Percentiles rank a stretch among this genome's conserved stretches.
These are phyloP conservation scores for Heliothis subflexa DNA, from an alignment of 1,140 invertebrate genomes.

Conservation along the genomic window DNA sequence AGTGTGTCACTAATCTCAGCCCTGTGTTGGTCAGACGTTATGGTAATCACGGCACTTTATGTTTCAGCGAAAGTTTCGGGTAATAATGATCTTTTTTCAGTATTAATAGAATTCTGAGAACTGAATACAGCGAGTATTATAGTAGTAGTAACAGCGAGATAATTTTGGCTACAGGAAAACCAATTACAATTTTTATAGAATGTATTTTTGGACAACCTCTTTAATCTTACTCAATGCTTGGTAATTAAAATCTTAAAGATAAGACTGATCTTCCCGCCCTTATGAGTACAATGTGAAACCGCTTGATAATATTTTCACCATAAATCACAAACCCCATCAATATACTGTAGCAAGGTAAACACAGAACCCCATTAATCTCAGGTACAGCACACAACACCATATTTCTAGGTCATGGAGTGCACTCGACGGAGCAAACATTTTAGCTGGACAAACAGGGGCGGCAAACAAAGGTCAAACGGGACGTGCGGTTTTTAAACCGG, in stretches of 20 bases:
- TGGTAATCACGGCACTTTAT: not conserved
- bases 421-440: constrained; percentile 58
- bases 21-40: constrained; percentile 1
- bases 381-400: constrained; percentile 42
- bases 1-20: not conserved
- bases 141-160: too few species aligned
- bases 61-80: not conserved
- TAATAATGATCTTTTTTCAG: not conserved
- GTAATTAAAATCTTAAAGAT: too few species aligned
- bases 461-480: constrained; percentile 17
- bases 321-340: not conserved
- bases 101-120: not conserved
- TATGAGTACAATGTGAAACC: too few species aligned
- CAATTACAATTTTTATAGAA: too few species aligned
- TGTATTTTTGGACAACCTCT: too few species aligned
- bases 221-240: too few species aligned
- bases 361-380: constrained; percentile 42
- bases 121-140: not conserved
- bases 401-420: constrained; percentile 57
- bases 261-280: too few species aligned
- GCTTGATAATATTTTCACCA: not conserved
- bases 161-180: too few species aligned
- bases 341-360: not conserved
- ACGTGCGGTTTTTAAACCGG: constrained; percentile 40
- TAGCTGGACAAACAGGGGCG: constrained; percentile 65